Base-by-base conservation (phyloP, 2,888 invertebrate species). In the Amiota mariae region DNA sequence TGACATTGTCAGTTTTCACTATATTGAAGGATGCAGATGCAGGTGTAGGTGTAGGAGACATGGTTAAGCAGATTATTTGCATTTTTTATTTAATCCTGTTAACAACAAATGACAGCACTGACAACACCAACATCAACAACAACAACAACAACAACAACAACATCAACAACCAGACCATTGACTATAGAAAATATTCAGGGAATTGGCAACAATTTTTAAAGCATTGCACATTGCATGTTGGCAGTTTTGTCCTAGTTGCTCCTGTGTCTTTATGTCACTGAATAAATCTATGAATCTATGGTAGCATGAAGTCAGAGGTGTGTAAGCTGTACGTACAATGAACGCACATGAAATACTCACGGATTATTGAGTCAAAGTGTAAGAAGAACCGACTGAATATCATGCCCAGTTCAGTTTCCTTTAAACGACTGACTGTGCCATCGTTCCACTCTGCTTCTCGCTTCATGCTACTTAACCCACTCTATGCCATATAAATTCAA, bases 81-180 rank as follows among this genome's bases (percentile, higher is more conserved):
- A 84, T 84, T 84, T 84, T 84, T 79, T 85, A 85, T 81, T 80
- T 81, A 82, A 81, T 79, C 72, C 82, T 71, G 72, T 78, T 83
- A 77, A 78, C 82, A 76, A 70, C 75, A 70, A 36, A 36, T 36
- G 36, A 36, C 36, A 36, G 36, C 36, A 36, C 36, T 36, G 36
- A 36, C 61, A 78, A 64, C 64, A 64, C 20, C 18, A n/a, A 64
- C 46, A 64, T 12, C 12, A 64, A 36, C 47, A 64, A 36, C n/a
- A 64, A 15, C 46, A 64, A 64, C 64, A 46, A 47, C 36, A 13
- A 36, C n/a, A 64, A 15, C 46, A 64, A 64, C 64, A 46, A 47
- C 36, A 13, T 47, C 36, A 64, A 36, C 13, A 46, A 57, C 57
- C 59, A 71, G 74, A 15, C 57, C 10, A 15, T 6, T 36, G 36